Percentiles rank a stretch among this genome's conserved stretches.
Evolutionary conservation across 92 coral and sea anemone species (phyloP).

Genomic region (Porites evermanni): DNA sequence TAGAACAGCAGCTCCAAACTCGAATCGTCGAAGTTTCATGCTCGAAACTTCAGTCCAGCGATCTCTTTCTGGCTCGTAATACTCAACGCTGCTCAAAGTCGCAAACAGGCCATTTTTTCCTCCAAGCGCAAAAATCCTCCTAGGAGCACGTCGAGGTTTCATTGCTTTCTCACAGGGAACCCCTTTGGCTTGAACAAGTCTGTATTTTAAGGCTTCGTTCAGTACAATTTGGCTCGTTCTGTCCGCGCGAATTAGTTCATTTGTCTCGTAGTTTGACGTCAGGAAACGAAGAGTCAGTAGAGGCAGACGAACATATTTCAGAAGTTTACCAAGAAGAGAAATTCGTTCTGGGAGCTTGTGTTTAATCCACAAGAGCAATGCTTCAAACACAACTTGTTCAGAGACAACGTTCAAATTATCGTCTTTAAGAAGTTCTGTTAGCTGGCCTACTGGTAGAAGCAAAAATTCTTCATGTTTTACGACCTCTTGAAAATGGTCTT

Average conservation of each 20-base stretch:
- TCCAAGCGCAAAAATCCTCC: slow-evolving; percentile 86
- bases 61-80: slow-evolving; percentile 76
- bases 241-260: slow-evolving; percentile 80
- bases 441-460: slow-evolving; percentile 65
- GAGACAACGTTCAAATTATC: slow-evolving; percentile 89
- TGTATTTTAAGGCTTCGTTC: slow-evolving; percentile 75
- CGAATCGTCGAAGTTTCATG: slow-evolving; percentile 89
- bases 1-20: slow-evolving; percentile 90
- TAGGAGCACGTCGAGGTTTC: slow-evolving; percentile 75
- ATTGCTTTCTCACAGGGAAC: slow-evolving; percentile 50
- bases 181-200: slow-evolving; percentile 69
- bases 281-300: slow-evolving; percentile 76
- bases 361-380: slow-evolving; percentile 84
- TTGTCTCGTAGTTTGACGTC: slow-evolving; percentile 72
- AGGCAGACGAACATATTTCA: slow-evolving; percentile 76
- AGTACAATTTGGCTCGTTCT: slow-evolving; percentile 73
- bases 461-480: slow-evolving; percentile 82
- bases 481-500: slow-evolving; percentile 81
- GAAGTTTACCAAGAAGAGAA: slow-evolving; percentile 68
- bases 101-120: slow-evolving; percentile 96
- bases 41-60: slow-evolving; percentile 79
- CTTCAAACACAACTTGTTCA: slow-evolving; percentile 87
- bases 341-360: slow-evolving; percentile 72
- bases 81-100: slow-evolving; percentile 88
- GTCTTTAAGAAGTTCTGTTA: slow-evolving; percentile 76